Conservation (phyloP, 2,113 vertebrate genomes). For the Proteles cristata region DNA sequence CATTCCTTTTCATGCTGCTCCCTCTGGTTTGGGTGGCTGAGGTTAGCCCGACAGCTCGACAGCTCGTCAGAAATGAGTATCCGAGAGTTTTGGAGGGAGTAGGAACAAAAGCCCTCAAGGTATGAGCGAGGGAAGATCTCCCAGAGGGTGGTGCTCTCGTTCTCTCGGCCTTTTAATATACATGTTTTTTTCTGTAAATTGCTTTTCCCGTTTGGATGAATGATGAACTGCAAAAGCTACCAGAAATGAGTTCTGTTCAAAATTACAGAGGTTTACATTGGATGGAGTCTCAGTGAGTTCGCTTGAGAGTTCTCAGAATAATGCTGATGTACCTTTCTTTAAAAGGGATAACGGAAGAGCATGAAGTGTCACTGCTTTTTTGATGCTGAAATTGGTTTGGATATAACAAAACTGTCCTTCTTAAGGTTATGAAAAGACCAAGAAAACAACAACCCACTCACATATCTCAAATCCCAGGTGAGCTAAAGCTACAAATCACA, state of each 20-base stretch:
- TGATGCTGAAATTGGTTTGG: constrained; percentile 28
- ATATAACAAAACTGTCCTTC: constrained; percentile 39
- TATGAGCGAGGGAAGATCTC: neutral
- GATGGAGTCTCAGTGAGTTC: constrained; percentile 42
- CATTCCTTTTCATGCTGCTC: neutral
- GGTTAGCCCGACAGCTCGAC: neutral
- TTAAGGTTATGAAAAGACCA: constrained; percentile 51
- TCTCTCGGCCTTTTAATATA: constrained; percentile 6
- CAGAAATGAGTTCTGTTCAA: neutral
- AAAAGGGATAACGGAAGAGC: constrained; percentile 2
- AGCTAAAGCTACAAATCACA: constrained; percentile 39
- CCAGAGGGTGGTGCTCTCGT: neutral
- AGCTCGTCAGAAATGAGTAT: neutral
- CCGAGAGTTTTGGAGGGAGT: neutral
- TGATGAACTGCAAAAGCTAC: constrained; percentile 21
- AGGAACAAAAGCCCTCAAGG: neutral
- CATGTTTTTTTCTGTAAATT: constrained; percentile 42
- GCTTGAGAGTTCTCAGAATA: constrained; percentile 28
- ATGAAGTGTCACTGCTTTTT: neutral
- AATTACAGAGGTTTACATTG: neutral
- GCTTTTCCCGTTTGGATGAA: constrained; percentile 9
- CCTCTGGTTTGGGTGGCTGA: neutral
- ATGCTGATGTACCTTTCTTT: constrained; percentile 52
- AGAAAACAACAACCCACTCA: constrained; percentile 1
- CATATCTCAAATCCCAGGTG: constrained; percentile 29